These are phyloP conservation scores for Epinotia bilunana DNA, from an alignment of 2,888 invertebrate species.

Conservation along the genomic window DNA sequence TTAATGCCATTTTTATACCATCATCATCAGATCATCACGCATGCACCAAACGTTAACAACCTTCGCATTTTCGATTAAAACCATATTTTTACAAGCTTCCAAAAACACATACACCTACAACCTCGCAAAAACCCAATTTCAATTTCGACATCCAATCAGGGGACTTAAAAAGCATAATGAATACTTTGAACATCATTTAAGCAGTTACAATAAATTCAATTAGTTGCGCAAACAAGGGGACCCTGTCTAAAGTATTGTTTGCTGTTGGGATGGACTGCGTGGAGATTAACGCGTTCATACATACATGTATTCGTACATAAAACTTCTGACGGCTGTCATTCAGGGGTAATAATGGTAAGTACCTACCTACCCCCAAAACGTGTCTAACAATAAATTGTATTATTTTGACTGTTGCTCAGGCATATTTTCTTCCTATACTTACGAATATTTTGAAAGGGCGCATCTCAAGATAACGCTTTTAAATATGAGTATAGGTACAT, in stretches of 20 bases:
- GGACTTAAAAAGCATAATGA: slow-evolving; percentile 50
- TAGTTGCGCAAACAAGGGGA: slow-evolving; percentile 71
- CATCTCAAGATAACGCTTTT: too few relatives aligned
- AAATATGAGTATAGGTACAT: too few relatives aligned
- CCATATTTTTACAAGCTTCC: slow-evolving; percentile 10
- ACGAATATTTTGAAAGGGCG: too few relatives aligned
- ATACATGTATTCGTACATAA: background rate
- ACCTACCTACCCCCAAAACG: too few relatives aligned
- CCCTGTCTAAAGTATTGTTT: slow-evolving; percentile 65
- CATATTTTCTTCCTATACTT: too few relatives aligned
- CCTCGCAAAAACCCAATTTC: slow-evolving; percentile 22
- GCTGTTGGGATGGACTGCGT: slow-evolving; percentile 48
- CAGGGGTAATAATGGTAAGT: too few relatives aligned
- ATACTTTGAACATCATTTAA: slow-evolving; percentile 74
- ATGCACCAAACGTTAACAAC: background rate
- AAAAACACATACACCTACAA: slow-evolving; percentile 1
- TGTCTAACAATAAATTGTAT: too few relatives aligned
- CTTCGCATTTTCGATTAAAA: slow-evolving; percentile 9
- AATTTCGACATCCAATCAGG: slow-evolving; percentile 43
- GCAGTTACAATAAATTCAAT: slow-evolving; percentile 80
- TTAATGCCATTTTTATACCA: background rate
- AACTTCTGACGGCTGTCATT: background rate
- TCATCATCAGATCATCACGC: background rate
- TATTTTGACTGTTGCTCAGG: too few relatives aligned
- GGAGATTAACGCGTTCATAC: slow-evolving; percentile 24